Conservation (phyloP, 2,888 invertebrate species). For the Bugulina stolonifera region DNA sequence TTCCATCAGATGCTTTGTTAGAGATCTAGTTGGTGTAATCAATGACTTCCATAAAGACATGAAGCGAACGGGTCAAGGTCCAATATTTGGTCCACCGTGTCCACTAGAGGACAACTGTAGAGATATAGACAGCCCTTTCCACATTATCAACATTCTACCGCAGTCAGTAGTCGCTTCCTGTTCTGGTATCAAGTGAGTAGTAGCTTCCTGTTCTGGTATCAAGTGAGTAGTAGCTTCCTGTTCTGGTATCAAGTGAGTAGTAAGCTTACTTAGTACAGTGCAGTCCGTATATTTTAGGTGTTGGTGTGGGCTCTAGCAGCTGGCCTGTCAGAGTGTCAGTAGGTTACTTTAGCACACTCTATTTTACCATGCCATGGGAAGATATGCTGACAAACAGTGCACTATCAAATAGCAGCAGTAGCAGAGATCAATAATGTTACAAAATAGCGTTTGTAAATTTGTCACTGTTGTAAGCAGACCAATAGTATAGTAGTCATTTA, state of each 20-base stretch:
- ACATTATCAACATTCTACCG: neutral
- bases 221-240: conserved; percentile 1
- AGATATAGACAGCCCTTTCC: neutral
- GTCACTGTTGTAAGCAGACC: too few species aligned
- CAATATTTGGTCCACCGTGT: conserved; percentile 17
- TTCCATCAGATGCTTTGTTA: neutral
- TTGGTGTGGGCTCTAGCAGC: too few species aligned
- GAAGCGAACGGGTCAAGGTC: neutral
- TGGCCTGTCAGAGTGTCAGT: too few species aligned
- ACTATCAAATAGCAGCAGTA: too few species aligned
- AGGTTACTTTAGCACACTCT: too few species aligned
- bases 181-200: conserved; percentile 6
- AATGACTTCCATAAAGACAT: neutral
- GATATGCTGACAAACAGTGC: too few species aligned
- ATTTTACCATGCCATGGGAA: too few species aligned
- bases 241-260: conserved; percentile 6
- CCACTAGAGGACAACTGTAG: conserved; percentile 5
- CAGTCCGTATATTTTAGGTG: too few species aligned
- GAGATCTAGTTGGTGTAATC: neutral
- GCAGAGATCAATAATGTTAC: too few species aligned
- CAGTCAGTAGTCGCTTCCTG: neutral
- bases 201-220: neutral
- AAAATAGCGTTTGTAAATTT: too few species aligned
- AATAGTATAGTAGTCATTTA: too few species aligned
- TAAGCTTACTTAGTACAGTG: too few species aligned